Base-by-base conservation (phyloP, 2,797 vertebrate genomes). In the Geotrypetes seraphini region DNA sequence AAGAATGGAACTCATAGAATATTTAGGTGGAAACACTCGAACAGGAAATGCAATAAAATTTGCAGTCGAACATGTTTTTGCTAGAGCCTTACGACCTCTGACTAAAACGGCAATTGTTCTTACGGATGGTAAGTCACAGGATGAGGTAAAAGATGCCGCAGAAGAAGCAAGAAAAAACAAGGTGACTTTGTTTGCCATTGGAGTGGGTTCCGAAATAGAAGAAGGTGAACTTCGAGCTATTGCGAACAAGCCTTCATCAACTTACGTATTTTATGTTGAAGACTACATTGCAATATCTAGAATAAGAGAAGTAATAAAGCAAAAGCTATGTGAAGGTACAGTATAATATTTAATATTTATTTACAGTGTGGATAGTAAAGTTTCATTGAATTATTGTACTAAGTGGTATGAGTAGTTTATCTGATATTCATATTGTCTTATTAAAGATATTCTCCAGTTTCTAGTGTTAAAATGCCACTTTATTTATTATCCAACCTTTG, bases 321-420 rank as follows among this genome's bases (percentile, higher is more conserved):
- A 99, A 65, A 99, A 99, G 58, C 79, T 98, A 20, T 98, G 95
- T 68, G 94, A 98, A 92, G 95, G 95, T 96, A 76, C 69, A 50
- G 10, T 13, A 29, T 32, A 19, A 7, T 36, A 2, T 12, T 11
- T 33, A 23, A n/a, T n/a, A n/a, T n/a, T n/a, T n/a, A n/a, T n/a
- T n/a, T n/a, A n/a, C n/a, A n/a, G 3, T 13, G 9, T 11, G 27
- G 10, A 17, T 24, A 5, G 2, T n/a, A 47, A 4, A 18, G 22
- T 20, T 25, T 28, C 26, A 29, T n/a, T n/a, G n/a, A n/a, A n/a
- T n/a, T n/a, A n/a, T n/a, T n/a, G n/a, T n/a, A n/a, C n/a, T n/a
- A n/a, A n/a, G n/a, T n/a, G n/a, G n/a, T n/a, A n/a, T n/a, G n/a
- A n/a, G n/a, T n/a, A n/a, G n/a, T n/a, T n/a, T n/a, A n/a, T n/a